Conservation (phyloP, 2,113 vertebrate genomes). For the Aldabrachelys gigantea region DNA sequence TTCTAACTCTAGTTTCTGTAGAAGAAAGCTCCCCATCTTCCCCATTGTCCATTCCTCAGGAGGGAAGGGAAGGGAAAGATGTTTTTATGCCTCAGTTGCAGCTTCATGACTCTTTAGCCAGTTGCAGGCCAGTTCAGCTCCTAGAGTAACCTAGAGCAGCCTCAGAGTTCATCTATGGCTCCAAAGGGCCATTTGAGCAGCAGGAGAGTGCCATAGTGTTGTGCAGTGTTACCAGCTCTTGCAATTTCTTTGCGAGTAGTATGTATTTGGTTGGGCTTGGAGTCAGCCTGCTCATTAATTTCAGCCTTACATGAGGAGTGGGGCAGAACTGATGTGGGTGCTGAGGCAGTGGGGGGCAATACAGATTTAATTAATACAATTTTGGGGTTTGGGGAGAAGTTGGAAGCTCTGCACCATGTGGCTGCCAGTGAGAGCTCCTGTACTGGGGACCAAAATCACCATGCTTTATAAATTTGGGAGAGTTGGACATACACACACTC, state of each 20-base stretch:
- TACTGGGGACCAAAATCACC: background rate
- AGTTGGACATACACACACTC: background rate
- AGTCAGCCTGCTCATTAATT: background rate
- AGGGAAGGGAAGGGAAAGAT: background rate
- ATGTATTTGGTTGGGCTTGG: background rate
- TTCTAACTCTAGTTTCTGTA: background rate
- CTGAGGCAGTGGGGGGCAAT: background rate
- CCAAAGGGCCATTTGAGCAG: background rate
- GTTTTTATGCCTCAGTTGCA: background rate
- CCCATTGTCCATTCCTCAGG: background rate
- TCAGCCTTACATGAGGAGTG: background rate
- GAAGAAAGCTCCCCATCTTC: background rate
- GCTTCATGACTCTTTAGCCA: background rate
- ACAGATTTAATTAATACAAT: background rate
- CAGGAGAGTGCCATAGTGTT: background rate
- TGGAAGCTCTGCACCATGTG: background rate
- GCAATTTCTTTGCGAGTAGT: background rate
- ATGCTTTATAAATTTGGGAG: background rate
- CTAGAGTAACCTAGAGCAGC: background rate
- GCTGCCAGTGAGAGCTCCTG: background rate
- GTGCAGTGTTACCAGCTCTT: background rate
- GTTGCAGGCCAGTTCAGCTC: background rate
- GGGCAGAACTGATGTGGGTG: background rate
- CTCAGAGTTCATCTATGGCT: rapidly evolving
- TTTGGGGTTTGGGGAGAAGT: background rate